phyloP scores from a whole-genome alignment of 2,888 invertebrate genomes.

The Philopedon plagiatum region DNA sequence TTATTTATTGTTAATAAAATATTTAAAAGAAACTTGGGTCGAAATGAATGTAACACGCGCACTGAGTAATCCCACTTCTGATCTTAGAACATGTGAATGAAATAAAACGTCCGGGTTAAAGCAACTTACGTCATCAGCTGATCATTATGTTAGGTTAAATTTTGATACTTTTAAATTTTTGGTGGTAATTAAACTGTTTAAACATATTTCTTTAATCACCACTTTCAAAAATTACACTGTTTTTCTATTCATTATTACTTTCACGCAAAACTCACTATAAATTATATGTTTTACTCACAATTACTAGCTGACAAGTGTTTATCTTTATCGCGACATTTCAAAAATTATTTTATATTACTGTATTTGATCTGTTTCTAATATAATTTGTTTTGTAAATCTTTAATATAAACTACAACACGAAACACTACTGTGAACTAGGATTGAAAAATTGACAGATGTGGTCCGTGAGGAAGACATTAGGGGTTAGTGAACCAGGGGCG shows the following conservation, averaged over 20 bases:
- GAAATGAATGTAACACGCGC: background rate
- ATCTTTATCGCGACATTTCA: background rate
- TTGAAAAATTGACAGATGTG: slow-evolving; percentile 70
- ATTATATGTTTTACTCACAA: background rate
- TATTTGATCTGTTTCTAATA: background rate
- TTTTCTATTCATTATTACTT: background rate
- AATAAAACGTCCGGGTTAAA: background rate
- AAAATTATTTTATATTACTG: slow-evolving; percentile 2
- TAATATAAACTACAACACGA: slow-evolving; percentile 59
- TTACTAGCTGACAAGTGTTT: background rate
- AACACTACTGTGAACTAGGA: slow-evolving; percentile 62
- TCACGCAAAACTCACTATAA: background rate
- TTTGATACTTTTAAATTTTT: background rate
- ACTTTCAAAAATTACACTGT: background rate
- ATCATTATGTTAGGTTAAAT: background rate
- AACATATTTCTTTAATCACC: background rate
- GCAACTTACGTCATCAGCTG: background rate
- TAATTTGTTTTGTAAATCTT: slow-evolving; percentile 48
- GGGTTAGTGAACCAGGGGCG: slow-evolving; percentile 62
- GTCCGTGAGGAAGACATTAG: slow-evolving; percentile 58
- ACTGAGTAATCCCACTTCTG: slow-evolving; percentile 6
- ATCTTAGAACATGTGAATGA: background rate
- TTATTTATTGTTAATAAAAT: slow-evolving; percentile 43
- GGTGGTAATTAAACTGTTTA: background rate
- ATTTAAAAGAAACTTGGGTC: slow-evolving; percentile 9